phyloP scores from a whole-genome alignment of 2,888 invertebrate species.

The Ganaspis brasiliensis region DNA sequence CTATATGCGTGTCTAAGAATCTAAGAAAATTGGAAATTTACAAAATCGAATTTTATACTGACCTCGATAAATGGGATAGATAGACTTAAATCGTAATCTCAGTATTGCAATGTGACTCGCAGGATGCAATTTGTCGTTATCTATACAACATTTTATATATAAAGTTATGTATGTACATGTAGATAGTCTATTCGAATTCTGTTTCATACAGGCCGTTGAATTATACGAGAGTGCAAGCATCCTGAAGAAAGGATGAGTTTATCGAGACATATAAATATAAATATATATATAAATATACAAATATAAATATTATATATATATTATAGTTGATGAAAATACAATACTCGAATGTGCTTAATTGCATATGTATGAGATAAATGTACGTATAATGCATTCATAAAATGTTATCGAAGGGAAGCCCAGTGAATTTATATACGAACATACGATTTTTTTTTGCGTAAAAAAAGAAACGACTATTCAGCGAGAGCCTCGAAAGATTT shows the following conservation, averaged over 20 bases:
- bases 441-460: slow-evolving; percentile 31
- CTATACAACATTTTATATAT: slow-evolving; percentile 54
- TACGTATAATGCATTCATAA: slow-evolving; percentile 19
- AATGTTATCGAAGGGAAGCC: slow-evolving; percentile 25
- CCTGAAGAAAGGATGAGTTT: slow-evolving; percentile 17
- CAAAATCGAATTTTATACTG: slow-evolving; percentile 17
- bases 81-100: slow-evolving; percentile 35
- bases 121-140: slow-evolving; percentile 37
- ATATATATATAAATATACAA: slow-evolving; percentile 52
- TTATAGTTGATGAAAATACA: slow-evolving; percentile 33
- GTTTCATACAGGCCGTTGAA: slow-evolving; percentile 25
- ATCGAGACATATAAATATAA: slow-evolving; percentile 51
- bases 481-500: slow-evolving; percentile 33
- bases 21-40: background rate
- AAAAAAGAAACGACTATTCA: slow-evolving; percentile 25
- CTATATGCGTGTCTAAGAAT: too few species aligned
- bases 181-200: slow-evolving; percentile 51
- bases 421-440: slow-evolving; percentile 30
- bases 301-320: slow-evolving; percentile 52
- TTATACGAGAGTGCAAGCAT: slow-evolving; percentile 27
- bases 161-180: slow-evolving; percentile 53
- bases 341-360: slow-evolving; percentile 38
- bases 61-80: slow-evolving; percentile 3
- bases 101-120: slow-evolving; percentile 37
- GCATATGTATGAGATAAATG: slow-evolving; percentile 16